phyloP scores from a whole-genome alignment of 2,113 vertebrate genomes.

The Oceanodroma tethys region DNA sequence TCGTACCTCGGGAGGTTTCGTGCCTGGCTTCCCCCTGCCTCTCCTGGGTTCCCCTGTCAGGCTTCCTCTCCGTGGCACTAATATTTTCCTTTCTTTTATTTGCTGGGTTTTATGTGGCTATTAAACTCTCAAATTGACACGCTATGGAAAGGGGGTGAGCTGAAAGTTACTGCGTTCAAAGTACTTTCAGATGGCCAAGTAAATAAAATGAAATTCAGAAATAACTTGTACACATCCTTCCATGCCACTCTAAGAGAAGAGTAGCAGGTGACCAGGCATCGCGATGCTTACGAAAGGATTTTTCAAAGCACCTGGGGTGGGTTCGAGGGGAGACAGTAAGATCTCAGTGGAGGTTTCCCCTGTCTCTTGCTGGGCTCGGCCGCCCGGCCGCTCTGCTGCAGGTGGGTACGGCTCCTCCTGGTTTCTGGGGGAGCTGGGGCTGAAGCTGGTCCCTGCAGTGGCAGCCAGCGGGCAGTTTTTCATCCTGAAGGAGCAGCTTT shows the following conservation, averaged over 20 bases:
- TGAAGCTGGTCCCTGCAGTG: not conserved
- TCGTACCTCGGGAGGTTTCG: not conserved
- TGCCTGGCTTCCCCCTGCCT: not conserved
- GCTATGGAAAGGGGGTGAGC: not conserved
- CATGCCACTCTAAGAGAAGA: rapidly evolving
- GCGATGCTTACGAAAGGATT: rapidly evolving
- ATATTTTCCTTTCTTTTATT: not conserved
- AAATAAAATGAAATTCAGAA: not conserved
- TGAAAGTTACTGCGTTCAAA: not conserved
- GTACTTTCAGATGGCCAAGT: not conserved
- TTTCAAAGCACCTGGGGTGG: not conserved
- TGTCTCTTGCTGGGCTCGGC: not conserved
- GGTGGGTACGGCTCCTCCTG: not conserved
- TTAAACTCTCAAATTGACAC: not conserved
- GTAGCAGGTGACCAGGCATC: no score
- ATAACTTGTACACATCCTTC: not conserved
- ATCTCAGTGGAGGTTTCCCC: not conserved
- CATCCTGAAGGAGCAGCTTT: not conserved
- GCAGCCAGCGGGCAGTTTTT: not conserved
- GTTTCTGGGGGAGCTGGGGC: not conserved
- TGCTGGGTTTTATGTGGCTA: not conserved
- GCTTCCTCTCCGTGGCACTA: not conserved
- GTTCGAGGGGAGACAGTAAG: no score
- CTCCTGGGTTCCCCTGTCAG: not conserved
- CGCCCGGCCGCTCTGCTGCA: not conserved